Base-by-base conservation (phyloP, 2,888 invertebrate species). In the Siphonodentalium dalli region DNA sequence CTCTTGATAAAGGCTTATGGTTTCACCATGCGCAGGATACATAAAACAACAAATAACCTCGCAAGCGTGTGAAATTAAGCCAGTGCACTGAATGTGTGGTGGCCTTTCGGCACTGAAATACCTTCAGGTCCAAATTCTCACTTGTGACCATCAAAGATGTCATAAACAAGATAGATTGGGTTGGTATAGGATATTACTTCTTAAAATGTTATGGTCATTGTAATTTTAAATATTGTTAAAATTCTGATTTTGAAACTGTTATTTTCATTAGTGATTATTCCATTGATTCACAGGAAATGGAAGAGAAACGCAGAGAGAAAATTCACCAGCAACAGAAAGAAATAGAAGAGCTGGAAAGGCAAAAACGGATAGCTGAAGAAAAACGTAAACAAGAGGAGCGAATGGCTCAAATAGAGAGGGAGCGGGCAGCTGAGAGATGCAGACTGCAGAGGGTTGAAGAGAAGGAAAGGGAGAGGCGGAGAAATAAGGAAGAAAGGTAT, bases 241-340 rank as follows among this genome's bases (percentile, higher is more conserved):
- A 1, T 15, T 9, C 18, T 11, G 9, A 11, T 15, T 33, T n/a
- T 33, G 8, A 6, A 33, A 15, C 18, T 33, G n/a, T 15, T 33
- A 9, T 0, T 15, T 33, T 18, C 1, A 33, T 15, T 6, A 0
- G 18, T 11, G 7, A 34, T 9, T 33, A 15, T 40, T 8, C 11
- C 23, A 2, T 24, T 6, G 7, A 20, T 24, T 43, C 50, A 6
- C 44, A 72, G 72, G 61, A 64, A 34, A 69, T 68, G 34, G 63
- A 71, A 37, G 61, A 68, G 26, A 55, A 55, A 24, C 51, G 50
- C 23, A 65, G 68, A 8, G 52, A 61, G 11, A 61, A 67, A 23
- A 39, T 67, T 31, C 46, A 68, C 37, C 68, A 68, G 51, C 55
- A 67, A 13, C 71, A 69, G 53, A 64, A 55, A 26, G 69, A 70